Evolutionary conservation across 2,888 invertebrate genomes (phyloP), one percentile per base, ranked within the genome.

Genomic region (Caenorhabditis becei): DNA sequence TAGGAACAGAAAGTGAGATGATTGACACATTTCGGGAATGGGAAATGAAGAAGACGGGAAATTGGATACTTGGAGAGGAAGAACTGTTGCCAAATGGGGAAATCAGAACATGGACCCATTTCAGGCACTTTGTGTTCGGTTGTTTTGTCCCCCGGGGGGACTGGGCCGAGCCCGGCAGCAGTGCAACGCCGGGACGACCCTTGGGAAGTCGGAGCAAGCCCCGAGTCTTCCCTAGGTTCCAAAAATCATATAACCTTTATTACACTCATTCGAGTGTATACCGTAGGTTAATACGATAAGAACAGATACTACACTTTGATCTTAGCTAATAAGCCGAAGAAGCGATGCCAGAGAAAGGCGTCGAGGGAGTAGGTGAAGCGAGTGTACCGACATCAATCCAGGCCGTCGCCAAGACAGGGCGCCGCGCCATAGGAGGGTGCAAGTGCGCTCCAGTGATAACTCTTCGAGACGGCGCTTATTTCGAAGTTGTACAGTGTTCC

Each of bases 251-350:
- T 77, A 77, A 77, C 77, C 77, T 77, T 77, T 63, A 77, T 77
- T 77, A 77, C 77, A 77, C 62, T 77, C 77, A 70, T 63, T 77
- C 61, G 77, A 77, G 58, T 77, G 77, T 77, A 77, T 80, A 80
- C 74, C 80, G 80, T 80, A 80, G 80, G 80, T 80, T 80, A 80
- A 80, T 80, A 80, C 80, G 80, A 80, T 80, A 80, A 80, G 80
- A 80, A 80, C 80, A 74, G 80, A 74, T 80, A 80, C 80, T 80
- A 80, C 74, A 80, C 74, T 75, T 80, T 80, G 80, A 80, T 80
- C 80, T 80, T 80, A 80, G 80, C 80, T 72, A 79, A 79, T 79
- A 79, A 72, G 79, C 74, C 79, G 79, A 79, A 78, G 77, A 78
- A 78, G 77, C 77, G 77, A 78, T 70, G 24, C 23, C 1, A 14